phyloP scores from a whole-genome alignment of 2,797 vertebrate genomes.

The Telmatherina bonti region DNA sequence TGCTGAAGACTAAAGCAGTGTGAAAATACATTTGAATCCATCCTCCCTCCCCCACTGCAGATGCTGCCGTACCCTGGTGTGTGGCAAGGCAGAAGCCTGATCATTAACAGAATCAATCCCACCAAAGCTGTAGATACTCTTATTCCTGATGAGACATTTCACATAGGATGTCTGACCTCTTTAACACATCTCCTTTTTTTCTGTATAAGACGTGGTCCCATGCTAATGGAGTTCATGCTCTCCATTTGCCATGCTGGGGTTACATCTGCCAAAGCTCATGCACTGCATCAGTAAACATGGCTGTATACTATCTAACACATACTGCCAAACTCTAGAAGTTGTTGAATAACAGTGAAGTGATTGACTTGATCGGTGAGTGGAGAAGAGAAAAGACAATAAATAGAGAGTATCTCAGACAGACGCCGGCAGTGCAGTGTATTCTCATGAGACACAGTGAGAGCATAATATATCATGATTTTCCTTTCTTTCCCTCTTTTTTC shows the following conservation, averaged over 20 bases:
- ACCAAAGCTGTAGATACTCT: constrained; percentile 33
- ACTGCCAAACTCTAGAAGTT: constrained; percentile 30
- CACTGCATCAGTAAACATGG: constrained; percentile 52
- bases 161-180: constrained; percentile 57
- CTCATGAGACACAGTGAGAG: constrained; percentile 23
- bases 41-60: constrained; percentile 18
- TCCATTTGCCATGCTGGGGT: constrained; percentile 16
- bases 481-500: constrained; percentile 20
- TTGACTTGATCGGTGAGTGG: constrained; percentile 62
- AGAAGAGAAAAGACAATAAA: constrained; percentile 50
- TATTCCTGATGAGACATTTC: constrained; percentile 43
- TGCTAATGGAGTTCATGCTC: constrained; percentile 46
- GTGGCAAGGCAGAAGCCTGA: constrained; percentile 26
- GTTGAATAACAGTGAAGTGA: constrained; percentile 70
- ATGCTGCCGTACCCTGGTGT: background rate
- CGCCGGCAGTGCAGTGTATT: constrained; percentile 30
- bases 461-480: constrained; percentile 20
- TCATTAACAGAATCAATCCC: constrained; percentile 54
- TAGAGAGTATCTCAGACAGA: constrained; percentile 19
- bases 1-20: constrained; percentile 40
- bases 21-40: constrained; percentile 47
- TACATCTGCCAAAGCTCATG: constrained; percentile 26
- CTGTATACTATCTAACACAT: constrained; percentile 66
- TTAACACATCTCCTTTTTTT: constrained; percentile 46
- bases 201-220: constrained; percentile 31